These are phyloP conservation scores for Ophion slaviceki DNA, from an alignment of 2,888 invertebrate genomes.

Conservation along the genomic window DNA sequence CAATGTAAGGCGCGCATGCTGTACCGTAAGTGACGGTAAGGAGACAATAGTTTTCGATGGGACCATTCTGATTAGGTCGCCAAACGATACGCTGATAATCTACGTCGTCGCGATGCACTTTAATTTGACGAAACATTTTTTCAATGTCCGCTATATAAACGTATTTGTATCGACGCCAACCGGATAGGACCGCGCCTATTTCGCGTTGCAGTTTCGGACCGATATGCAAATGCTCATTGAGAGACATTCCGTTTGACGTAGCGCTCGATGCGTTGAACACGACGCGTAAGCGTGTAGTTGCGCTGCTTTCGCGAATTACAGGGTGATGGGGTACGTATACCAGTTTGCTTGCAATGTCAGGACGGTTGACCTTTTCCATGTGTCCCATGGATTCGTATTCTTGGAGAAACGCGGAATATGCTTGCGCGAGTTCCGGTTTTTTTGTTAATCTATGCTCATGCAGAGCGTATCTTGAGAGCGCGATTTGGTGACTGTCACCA, in stretches of 20 bases:
- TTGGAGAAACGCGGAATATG: conserved; percentile 63
- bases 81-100: conserved; percentile 71
- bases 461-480: conserved; percentile 65
- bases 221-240: conserved; percentile 56
- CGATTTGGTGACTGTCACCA: conserved; percentile 60
- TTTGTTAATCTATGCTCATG: conserved; percentile 67
- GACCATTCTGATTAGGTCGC: conserved; percentile 43
- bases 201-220: conserved; percentile 52
- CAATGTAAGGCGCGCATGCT: conserved; percentile 69
- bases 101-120: conserved; percentile 51
- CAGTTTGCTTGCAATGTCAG: background rate
- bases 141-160: conserved; percentile 51
- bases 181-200: conserved; percentile 6
- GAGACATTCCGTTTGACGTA: conserved; percentile 51
- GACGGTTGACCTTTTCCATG: conserved; percentile 49
- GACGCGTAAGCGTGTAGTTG: conserved; percentile 52
- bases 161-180: conserved; percentile 40
- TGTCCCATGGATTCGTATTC: conserved; percentile 59
- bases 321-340: conserved; percentile 31
- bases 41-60: conserved; percentile 36
- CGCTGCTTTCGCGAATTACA: conserved; percentile 40
- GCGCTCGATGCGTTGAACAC: conserved; percentile 63
- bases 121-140: conserved; percentile 56
- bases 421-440: conserved; percentile 16
- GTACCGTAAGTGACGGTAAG: conserved; percentile 71